phyloP scores from a whole-genome alignment of 2,113 vertebrate species.

The Mellivora capensis region DNA sequence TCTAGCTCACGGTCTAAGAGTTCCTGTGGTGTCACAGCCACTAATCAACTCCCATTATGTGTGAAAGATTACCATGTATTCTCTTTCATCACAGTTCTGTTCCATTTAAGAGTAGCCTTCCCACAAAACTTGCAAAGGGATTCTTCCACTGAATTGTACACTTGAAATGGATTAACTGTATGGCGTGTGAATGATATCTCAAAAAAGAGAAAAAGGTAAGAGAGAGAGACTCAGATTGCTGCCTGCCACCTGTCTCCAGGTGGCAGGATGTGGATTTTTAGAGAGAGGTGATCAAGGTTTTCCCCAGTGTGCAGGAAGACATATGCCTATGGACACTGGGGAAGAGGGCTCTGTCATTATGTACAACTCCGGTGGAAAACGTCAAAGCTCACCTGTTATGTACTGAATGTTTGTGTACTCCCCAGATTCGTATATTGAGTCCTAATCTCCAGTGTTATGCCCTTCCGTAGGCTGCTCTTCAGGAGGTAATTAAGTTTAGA shows the following conservation, averaged over 20 bases:
- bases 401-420: background rate
- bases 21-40: background rate
- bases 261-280: background rate
- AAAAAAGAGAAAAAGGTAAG: background rate
- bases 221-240: background rate
- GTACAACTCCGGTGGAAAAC: background rate
- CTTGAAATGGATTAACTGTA: background rate
- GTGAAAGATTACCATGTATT: background rate
- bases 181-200: background rate
- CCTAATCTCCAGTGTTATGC: background rate
- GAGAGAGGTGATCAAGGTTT: background rate
- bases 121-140: background rate
- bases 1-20: background rate
- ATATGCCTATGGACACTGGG: background rate
- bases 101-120: background rate
- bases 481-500: background rate
- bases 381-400: background rate
- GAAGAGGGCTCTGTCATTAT: background rate
- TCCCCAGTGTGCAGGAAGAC: background rate
- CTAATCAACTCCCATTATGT: background rate
- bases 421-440: background rate
- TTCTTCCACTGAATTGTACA: background rate
- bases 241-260: background rate
- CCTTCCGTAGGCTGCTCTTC: background rate
- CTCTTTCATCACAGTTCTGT: background rate